phyloP scores from a whole-genome alignment of 2,888 invertebrate genomes.

The Metellina segmentata region DNA sequence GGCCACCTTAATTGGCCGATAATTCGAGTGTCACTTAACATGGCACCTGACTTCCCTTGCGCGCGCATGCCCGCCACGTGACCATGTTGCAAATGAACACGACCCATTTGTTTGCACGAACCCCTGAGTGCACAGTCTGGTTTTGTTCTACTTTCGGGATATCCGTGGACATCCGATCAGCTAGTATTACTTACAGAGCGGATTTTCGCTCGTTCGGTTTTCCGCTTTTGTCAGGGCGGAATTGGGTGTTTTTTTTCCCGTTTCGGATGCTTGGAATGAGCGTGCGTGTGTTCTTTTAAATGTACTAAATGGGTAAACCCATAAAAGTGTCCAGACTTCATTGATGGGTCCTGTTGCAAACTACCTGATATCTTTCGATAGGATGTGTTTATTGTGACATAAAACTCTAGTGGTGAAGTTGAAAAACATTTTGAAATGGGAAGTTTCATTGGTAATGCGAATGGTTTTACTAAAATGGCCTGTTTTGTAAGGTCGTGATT shows the following conservation, averaged over 20 bases:
- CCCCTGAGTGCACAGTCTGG: not conserved
- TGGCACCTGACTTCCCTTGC: constrained; percentile 71
- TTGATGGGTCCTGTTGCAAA: too few relatives aligned
- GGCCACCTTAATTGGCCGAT: constrained; percentile 64
- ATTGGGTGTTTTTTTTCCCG: not conserved
- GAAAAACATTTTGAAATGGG: too few relatives aligned
- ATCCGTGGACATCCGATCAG: constrained; percentile 16
- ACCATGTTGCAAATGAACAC: constrained; percentile 44
- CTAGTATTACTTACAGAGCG: constrained; percentile 4
- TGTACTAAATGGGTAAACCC: constrained; percentile 4
- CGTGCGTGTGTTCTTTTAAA: constrained; percentile 1
- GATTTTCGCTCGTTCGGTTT: constrained; percentile 24
- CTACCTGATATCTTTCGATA: too few relatives aligned
- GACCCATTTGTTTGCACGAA: constrained; percentile 33
- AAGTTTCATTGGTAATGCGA: too few relatives aligned
- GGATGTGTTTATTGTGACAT: too few relatives aligned
- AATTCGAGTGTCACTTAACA: constrained; percentile 63
- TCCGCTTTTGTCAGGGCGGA: not conserved
- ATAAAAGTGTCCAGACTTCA: not conserved
- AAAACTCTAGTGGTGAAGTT: too few relatives aligned
- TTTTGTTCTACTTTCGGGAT: constrained; percentile 14
- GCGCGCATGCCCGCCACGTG: constrained; percentile 59
- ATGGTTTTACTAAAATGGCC: too few relatives aligned
- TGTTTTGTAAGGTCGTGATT: too few relatives aligned
- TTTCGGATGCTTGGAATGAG: not conserved